These are phyloP conservation scores for Cossypha dichroa DNA, from an alignment of 2,797 vertebrate genomes.

Conservation along the genomic window DNA sequence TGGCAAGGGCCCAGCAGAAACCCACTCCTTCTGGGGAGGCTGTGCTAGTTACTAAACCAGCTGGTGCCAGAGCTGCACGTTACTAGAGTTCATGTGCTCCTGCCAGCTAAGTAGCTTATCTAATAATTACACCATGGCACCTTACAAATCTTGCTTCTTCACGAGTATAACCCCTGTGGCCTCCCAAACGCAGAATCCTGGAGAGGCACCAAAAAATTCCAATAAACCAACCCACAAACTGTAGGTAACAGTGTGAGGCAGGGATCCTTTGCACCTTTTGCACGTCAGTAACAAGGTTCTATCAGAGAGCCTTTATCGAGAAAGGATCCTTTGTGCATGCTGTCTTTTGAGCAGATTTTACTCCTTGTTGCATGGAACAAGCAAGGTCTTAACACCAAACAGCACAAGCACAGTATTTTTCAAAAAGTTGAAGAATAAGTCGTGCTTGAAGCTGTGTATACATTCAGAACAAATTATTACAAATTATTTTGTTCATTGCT, in stretches of 20 bases:
- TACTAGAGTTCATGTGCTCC: background rate
- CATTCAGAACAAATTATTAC: background rate
- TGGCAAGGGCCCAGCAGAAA: background rate
- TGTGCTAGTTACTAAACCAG: background rate
- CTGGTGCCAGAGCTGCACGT: background rate
- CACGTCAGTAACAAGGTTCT: background rate
- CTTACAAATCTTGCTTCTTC: background rate
- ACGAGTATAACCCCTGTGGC: background rate
- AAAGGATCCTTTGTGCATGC: background rate
- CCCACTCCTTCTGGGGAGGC: background rate
- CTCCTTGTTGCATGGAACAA: background rate
- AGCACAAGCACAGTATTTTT: background rate
- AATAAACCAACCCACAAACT: background rate
- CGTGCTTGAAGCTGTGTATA: background rate
- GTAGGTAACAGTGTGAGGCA: background rate
- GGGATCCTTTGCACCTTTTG: background rate
- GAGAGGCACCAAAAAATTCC: background rate
- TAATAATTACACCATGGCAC: background rate
- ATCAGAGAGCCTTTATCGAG: background rate
- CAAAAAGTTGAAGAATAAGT: background rate
- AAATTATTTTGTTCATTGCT: background rate
- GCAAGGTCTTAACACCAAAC: background rate
- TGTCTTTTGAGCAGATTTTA: background rate
- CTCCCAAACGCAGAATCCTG: background rate
- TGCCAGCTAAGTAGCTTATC: conserved; percentile 4